phyloP scores from a whole-genome alignment of 2,888 invertebrate species.

The Plebejus melissa region DNA sequence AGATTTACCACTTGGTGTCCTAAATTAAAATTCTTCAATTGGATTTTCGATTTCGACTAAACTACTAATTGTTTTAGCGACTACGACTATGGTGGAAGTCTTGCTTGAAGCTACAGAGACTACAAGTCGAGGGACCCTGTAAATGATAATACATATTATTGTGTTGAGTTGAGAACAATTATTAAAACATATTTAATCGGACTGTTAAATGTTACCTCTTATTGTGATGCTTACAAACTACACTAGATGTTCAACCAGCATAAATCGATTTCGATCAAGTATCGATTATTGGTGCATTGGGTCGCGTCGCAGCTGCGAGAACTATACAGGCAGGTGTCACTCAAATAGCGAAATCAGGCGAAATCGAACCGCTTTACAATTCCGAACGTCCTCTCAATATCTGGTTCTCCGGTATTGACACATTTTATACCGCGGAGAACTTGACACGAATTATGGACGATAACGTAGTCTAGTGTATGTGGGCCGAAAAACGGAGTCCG shows the following conservation, averaged over 20 bases:
- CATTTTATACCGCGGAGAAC: conserved; percentile 18
- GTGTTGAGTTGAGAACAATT: too few relatives aligned
- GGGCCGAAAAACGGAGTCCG: conserved; percentile 12
- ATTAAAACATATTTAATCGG: too few relatives aligned
- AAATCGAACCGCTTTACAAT: background rate
- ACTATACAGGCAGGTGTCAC: background rate
- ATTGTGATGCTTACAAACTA: too few relatives aligned
- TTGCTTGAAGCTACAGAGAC: too few relatives aligned
- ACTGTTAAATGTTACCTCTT: too few relatives aligned
- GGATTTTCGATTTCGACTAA: background rate
- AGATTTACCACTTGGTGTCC: background rate
- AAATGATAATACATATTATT: too few relatives aligned
- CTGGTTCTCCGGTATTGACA: conserved; percentile 21
- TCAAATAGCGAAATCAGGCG: conserved; percentile 2
- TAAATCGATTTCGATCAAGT: background rate
- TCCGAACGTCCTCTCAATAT: conserved; percentile 12
- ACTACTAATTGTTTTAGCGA: background rate
- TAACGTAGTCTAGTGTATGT: background rate
- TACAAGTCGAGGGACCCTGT: too few relatives aligned
- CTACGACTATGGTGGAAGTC: too few relatives aligned
- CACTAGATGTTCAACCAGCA: background rate
- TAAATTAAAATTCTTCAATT: background rate
- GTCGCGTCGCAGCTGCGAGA: background rate
- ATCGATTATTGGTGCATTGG: background rate
- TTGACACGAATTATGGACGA: conserved; percentile 23